These are phyloP conservation scores for Pipistrellus pygmaeus DNA, from an alignment of 2,797 vertebrate genomes.

Conservation along the genomic window DNA sequence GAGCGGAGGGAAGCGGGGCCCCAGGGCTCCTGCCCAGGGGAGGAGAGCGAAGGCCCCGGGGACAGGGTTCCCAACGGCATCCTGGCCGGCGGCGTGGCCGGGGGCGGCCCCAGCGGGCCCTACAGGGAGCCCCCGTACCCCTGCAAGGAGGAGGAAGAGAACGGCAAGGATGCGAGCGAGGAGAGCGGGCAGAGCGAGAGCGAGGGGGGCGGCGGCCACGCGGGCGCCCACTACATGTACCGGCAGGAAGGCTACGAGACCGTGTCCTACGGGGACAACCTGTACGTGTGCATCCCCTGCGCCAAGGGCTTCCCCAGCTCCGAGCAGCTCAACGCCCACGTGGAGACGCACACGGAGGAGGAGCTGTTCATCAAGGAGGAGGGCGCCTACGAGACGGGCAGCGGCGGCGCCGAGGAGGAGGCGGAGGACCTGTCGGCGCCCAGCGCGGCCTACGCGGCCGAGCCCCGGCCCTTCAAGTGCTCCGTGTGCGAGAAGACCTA, in stretches of 20 bases:
- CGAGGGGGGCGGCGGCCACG: slow-evolving; percentile 89
- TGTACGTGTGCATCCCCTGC: slow-evolving; percentile 99
- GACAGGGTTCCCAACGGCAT: slow-evolving; percentile 93
- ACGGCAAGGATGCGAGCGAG: slow-evolving; percentile 94
- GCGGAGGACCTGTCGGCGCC: slow-evolving; percentile 95
- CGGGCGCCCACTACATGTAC: slow-evolving; percentile 94
- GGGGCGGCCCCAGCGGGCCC: slow-evolving; percentile 84
- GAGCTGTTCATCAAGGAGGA: slow-evolving; percentile 97
- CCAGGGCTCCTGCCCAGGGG: slow-evolving; percentile 88
- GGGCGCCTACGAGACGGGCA: slow-evolving; percentile 86
- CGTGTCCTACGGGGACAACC: slow-evolving; percentile 95
- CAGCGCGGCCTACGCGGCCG: slow-evolving; percentile 88
- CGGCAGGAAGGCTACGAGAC: slow-evolving; percentile 97
- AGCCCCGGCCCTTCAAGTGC: slow-evolving; percentile 96
- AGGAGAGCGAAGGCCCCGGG: slow-evolving; percentile 88
- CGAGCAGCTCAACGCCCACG: slow-evolving; percentile 97
- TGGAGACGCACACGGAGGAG: slow-evolving; percentile 97
- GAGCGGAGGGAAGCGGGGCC: slow-evolving; percentile 84
- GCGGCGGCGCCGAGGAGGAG: slow-evolving; percentile 91
- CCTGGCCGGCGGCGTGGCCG: slow-evolving; percentile 85
- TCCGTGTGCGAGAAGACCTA: slow-evolving; percentile 98
- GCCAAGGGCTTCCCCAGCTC: slow-evolving; percentile 99
- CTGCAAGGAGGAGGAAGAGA: slow-evolving; percentile 95
- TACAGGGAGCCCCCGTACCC: slow-evolving; percentile 90
- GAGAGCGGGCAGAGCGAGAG: slow-evolving; percentile 95